Evolutionary conservation across 1,140 invertebrate species (phyloP).

Genomic region (Teleopsis dalmanni): DNA sequence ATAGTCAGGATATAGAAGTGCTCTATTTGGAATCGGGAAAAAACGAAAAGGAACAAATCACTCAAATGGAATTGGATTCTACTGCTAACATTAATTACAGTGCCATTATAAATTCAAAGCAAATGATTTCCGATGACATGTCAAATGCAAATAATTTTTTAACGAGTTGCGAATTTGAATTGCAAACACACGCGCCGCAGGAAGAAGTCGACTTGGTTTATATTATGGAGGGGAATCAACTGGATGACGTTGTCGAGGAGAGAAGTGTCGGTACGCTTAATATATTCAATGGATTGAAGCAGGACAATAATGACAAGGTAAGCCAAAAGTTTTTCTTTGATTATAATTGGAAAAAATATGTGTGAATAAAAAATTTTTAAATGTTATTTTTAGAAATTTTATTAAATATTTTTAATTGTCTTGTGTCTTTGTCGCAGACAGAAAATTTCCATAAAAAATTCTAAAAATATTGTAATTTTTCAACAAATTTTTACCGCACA

Average conservation of each 20-base stretch:
- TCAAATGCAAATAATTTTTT: no score
- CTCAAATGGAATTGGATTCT: constrained; percentile 2
- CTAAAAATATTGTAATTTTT: no score
- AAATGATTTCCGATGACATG: not conserved
- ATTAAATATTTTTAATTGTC: no score
- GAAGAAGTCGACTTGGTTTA: constrained; percentile 34
- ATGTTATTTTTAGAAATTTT: no score
- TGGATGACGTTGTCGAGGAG: constrained; percentile 7
- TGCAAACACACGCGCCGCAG: constrained; percentile 4
- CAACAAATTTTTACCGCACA: no score
- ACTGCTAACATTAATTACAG: not conserved
- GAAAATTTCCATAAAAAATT: no score
- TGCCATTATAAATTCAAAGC: not conserved
- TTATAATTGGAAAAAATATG: no score
- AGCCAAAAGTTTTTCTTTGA: no score
- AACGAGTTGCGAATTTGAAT: constrained; percentile 6
- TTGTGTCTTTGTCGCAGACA: no score
- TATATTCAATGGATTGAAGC: no score
- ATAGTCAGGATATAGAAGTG: constrained; percentile 26
- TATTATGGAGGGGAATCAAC: constrained; percentile 32
- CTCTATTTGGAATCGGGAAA: constrained; percentile 21
- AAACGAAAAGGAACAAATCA: not conserved
- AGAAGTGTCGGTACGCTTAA: not conserved
- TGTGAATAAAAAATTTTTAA: no score
- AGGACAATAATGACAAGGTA: no score